Base-by-base conservation (phyloP, 2,888 invertebrate species). In the Mechanitis mazaeus region DNA sequence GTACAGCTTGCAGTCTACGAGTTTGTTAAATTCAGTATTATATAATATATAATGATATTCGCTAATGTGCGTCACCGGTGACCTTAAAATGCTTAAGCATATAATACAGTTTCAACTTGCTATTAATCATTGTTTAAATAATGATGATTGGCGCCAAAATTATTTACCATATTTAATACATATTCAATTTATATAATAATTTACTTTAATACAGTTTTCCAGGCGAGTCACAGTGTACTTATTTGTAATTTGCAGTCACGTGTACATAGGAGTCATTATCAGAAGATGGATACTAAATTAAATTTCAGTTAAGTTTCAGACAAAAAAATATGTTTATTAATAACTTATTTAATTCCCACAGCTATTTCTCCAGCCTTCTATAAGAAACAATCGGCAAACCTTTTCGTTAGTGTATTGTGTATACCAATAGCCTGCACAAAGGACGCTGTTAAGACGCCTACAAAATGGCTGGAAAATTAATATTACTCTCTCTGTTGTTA, bases 21-120 rank as follows among this genome's bases (percentile, higher is more conserved):
- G 31, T 31, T 9, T 50, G 56, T 28, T 55, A 46, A 65, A 55
- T 61, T 61, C 38, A 42, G 55, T 59, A 54, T 65, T 65, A 61
- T 59, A 61, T 63, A 59, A 63, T 63, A 35, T 56, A 55, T 59
- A 20, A 54, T 33, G 45, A 55, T 33, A 54, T 46, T 35, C 50
- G 50, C 9, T 12, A 20, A 45, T 60, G 53, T 63, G 63, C 65
- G 65, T 63, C 65, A 65, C 42, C 28, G 54, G 57, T 63, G 63
- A 63, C 65, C 65, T 65, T 59, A 61, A 28, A 55, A 31, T 45
- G 31, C 54, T 58, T 53, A 56, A 55, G 45, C 20, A 42, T 12
- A 56, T 3, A 33, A n/a, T 35, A 42, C 42, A 35, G 59, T 55
- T 59, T 55, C 7, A 46, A 33, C 38, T 55, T 59, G 46, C 45